Evolutionary conservation across 2,113 vertebrate genomes (phyloP), one percentile per base, ranked within the genome.

Genomic region (Dicerorhinus sumatrensis): DNA sequence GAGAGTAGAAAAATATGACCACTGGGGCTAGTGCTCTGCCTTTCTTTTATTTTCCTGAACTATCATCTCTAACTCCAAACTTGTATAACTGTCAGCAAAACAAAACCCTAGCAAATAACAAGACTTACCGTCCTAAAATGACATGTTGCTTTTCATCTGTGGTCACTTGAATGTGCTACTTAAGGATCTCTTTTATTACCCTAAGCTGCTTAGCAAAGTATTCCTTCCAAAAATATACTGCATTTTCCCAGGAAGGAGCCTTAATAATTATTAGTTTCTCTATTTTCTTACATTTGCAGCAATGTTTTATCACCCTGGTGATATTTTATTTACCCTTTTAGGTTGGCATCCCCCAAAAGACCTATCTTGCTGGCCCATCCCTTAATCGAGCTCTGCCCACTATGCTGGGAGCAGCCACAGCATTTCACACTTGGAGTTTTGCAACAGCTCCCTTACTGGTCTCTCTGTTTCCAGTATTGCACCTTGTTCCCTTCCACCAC

Each of bases 41-140:
- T 58, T 65, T 21, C 17, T 27, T 77, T 72, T 36, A 31, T 85
- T 76, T 84, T 73, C 33, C 39, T 56, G 0, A 92, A 56, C 51
- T 81, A 14, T 65, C 42, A 58, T 62, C 29, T 94, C 69, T 90
- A 21, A 60, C 27, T 56, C 9, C 33, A 82, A 69, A 76, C 3
- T 10, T 81, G 27, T 7, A 56, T 36, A 58, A 36, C 5, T 42
- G 16, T 75, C 48, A 76, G 23, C 75, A 79, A 56, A 92, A 85
- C 31, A 80, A 92, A 92, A 63, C 8, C 29, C 23, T 70, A 87
- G 89, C 58, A 93, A 90, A 33, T 48, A 42, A 36, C 25, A 80
- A 75, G 54, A 16, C 6, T 69, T 83, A 14, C 0, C 16, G 51
- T n/a, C 42, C 23, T 69, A 33, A 56, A 89, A 72, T 3, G 3